A percentile compares a stretch with the other conserved stretches of the same genome.
Evolutionary conservation across 2,888 invertebrate species (phyloP).

Genomic region (Pomacea canaliculata): DNA sequence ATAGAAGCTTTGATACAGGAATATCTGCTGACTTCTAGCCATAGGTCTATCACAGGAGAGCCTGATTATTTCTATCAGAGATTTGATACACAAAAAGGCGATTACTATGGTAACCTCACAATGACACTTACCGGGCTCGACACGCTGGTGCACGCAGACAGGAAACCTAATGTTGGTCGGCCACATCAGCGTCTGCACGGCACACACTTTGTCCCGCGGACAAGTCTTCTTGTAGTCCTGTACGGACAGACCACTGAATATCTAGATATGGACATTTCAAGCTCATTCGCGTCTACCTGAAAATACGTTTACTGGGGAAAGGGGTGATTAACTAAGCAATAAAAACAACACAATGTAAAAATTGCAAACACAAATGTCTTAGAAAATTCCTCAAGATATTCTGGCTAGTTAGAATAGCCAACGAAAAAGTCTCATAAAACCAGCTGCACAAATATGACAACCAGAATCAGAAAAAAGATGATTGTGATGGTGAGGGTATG

Average conservation of each 20-base stretch:
- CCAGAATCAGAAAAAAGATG: too few relatives aligned
- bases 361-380: too few relatives aligned
- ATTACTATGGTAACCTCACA: neutral
- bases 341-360: too few relatives aligned
- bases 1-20: too few relatives aligned
- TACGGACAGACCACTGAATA: neutral
- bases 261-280: too few relatives aligned
- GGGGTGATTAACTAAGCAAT: neutral
- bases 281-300: too few relatives aligned
- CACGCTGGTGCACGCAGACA: constrained; percentile 28
- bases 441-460: too few relatives aligned
- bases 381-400: too few relatives aligned
- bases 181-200: constrained; percentile 31
- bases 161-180: constrained; percentile 34
- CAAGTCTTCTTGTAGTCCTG: constrained; percentile 39
- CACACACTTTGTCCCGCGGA: constrained; percentile 33
- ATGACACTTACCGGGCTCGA: constrained; percentile 1
- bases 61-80: neutral
- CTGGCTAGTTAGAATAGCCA: too few relatives aligned
- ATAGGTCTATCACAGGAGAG: neutral
- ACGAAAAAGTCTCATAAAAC: too few relatives aligned
- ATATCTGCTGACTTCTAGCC: too few relatives aligned
- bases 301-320: neutral
- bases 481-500: too few relatives aligned
- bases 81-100: neutral